A percentile compares a stretch with the other conserved stretches of the same genome.
These are phyloP conservation scores for Numenius phaeopus DNA, from an alignment of 2,797 vertebrate genomes.

Conservation along the genomic window DNA sequence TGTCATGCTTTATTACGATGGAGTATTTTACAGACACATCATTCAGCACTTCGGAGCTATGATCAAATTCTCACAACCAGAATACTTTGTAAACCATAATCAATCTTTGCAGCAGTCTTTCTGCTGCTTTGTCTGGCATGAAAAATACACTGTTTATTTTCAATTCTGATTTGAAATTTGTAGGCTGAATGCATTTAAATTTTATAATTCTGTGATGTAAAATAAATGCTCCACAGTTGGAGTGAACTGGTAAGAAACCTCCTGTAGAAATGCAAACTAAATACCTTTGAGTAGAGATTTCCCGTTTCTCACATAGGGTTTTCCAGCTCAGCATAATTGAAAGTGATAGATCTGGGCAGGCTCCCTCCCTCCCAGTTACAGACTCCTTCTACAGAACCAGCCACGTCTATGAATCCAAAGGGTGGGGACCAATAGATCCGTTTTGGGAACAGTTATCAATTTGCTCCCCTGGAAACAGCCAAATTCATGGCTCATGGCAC, in stretches of 20 bases:
- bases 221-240: neutral
- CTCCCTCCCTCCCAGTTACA: neutral
- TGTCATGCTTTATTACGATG: slow-evolving; percentile 56
- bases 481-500: neutral
- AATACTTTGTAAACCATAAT: slow-evolving; percentile 60
- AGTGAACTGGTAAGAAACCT: neutral
- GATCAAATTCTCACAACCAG: slow-evolving; percentile 52
- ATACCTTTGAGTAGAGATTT: neutral
- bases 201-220: slow-evolving; percentile 41
- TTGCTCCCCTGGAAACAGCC: neutral
- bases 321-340: slow-evolving; percentile 3
- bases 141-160: slow-evolving; percentile 67
- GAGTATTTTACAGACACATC: slow-evolving; percentile 57
- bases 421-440: neutral
- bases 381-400: neutral
- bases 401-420: neutral
- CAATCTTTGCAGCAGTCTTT: slow-evolving; percentile 33
- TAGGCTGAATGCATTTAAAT: slow-evolving; percentile 63
- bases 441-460: neutral
- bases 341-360: neutral
- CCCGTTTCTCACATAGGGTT: neutral
- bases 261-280: neutral
- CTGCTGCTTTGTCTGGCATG: slow-evolving; percentile 45
- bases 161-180: slow-evolving; percentile 53
- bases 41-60: slow-evolving; percentile 41